Percentiles rank a stretch among this genome's conserved stretches.
phyloP scores from a whole-genome alignment of 1,140 invertebrate species.

The Caenorhabditis inopinata region DNA sequence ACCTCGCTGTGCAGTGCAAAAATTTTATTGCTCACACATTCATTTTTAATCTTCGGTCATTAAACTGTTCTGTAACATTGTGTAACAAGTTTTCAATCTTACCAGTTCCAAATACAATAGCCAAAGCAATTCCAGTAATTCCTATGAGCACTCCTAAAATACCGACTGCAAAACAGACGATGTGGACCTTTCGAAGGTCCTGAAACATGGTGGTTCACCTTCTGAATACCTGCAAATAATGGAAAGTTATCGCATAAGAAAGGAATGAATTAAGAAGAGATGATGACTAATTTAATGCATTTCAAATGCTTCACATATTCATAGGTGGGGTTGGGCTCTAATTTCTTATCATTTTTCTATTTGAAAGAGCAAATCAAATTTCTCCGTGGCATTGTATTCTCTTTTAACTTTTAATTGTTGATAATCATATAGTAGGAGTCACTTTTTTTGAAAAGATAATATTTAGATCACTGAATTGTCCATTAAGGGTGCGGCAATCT shows the following conservation, averaged over 20 bases:
- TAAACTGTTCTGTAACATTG: too few species aligned
- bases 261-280: neutral
- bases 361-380: neutral
- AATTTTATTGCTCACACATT: too few species aligned
- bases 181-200: slow-evolving; percentile 3
- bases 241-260: neutral
- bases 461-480: too few species aligned
- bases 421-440: too few species aligned
- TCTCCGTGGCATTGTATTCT: neutral
- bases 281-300: neutral
- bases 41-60: too few species aligned
- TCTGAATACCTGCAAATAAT: neutral
- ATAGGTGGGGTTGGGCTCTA: neutral
- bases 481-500: too few species aligned
- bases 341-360: neutral
- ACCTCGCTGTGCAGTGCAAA: too few species aligned
- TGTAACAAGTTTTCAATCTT: too few species aligned
- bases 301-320: too few species aligned
- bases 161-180: slow-evolving; percentile 1
- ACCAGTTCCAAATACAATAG: slow-evolving; percentile 17
- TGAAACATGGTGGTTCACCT: neutral
- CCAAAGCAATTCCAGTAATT: neutral
- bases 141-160: neutral
- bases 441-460: too few species aligned
- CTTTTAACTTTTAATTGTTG: slow-evolving; percentile 13